Base-by-base conservation (phyloP, 1,140 invertebrate species). In the Odontomachus brunneus region DNA sequence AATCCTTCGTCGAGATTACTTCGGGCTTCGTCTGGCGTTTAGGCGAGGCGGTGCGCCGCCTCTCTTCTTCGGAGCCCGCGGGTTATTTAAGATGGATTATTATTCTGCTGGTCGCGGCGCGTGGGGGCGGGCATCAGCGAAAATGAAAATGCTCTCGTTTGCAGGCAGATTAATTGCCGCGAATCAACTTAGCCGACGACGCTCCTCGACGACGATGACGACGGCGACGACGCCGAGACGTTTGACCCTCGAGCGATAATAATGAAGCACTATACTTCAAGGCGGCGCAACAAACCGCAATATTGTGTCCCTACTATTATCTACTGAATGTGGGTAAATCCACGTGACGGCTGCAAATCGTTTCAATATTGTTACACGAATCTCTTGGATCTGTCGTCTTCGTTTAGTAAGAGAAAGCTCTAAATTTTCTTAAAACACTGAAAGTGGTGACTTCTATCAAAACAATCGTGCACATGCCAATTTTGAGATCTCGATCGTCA, bases 81-180 rank as follows among this genome's bases (percentile, higher is more conserved):
- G 92, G 89, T 93, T 93, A 93, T 93, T 93, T 93, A 92, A 92
- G 91, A 93, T 91, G 91, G 92, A 93, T 93, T 93, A 88, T 88
- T 88, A 93, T 93, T 93, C 91, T 91, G 88, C 86, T 76, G 89
- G 78, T 48, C 57, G 51, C 38, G 38, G 38, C 38, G 44, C 59
- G 73, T 76, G 83, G 85, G 86, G 91, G 90, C 55, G 74, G 74
- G 89, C 88, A 92, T 92, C 90, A 91, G 91, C 90, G 89, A 92
- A 93, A 93, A 93, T 93, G 92, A 93, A 93, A 93, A 93, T 89
- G 91, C 90, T 92, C 89, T 92, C 92, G 89, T 92, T 92, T 91
- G 90, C 91, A 89, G 80, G 83, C 85, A 82, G 72, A 91, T 91
- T 91, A 91, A 91, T 91, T 90, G 88, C 86, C 87, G 72, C 76